phyloP scores from a whole-genome alignment of 1,140 invertebrate species.

The Leguminivora glycinivorella region DNA sequence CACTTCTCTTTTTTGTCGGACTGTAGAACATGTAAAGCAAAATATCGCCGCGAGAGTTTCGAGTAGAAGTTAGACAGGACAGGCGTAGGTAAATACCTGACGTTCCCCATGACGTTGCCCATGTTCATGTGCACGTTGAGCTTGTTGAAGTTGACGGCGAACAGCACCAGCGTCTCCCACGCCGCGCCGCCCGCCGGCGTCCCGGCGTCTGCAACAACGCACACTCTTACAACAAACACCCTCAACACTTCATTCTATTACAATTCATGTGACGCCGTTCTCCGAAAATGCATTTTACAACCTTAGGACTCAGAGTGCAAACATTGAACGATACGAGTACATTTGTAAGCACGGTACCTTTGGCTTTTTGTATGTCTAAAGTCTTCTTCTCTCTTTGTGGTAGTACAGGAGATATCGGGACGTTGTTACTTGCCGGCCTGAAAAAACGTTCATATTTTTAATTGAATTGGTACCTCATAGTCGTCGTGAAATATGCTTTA shows the following conservation, averaged over 20 bases:
- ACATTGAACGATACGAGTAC: background rate
- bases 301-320: no score
- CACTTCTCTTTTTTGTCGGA: no score
- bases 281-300: background rate
- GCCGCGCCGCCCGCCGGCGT: constrained; percentile 74
- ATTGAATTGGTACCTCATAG: no score
- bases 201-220: constrained; percentile 48
- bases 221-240: background rate
- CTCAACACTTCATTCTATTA: background rate
- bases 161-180: constrained; percentile 97
- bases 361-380: constrained; percentile 63
- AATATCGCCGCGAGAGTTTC: no score
- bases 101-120: constrained; percentile 99
- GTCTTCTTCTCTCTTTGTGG: constrained; percentile 75
- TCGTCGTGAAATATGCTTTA: no score
- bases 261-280: background rate
- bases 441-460: constrained; percentile 13
- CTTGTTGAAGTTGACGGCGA: constrained; percentile 96
- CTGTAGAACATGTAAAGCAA: no score
- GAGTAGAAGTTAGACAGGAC: background rate
- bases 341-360: constrained; percentile 52
- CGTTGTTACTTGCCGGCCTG: constrained; percentile 55
- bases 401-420: constrained; percentile 68
- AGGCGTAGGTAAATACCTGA: constrained; percentile 81
- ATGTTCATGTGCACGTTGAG: constrained; percentile 99